Conservation (phyloP, 1,140 invertebrate genomes). For the Harpegnathos saltator region DNA sequence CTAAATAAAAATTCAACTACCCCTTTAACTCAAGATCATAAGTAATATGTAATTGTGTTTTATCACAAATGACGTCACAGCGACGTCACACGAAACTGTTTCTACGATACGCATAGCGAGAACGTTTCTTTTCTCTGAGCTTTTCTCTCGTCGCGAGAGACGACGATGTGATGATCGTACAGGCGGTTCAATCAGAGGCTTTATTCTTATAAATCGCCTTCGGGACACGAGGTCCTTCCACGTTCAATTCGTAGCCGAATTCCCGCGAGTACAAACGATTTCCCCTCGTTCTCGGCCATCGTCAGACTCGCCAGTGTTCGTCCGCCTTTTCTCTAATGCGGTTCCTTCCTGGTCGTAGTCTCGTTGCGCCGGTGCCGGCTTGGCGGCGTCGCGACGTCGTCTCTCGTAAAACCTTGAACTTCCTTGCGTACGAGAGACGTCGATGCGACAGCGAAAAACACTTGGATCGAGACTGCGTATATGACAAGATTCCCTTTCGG, state of each 20-base stretch:
- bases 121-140: background rate
- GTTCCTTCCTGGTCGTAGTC: background rate
- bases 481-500: constrained; percentile 17
- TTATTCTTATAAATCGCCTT: constrained; percentile 57
- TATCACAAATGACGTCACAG: background rate
- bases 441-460: constrained; percentile 30
- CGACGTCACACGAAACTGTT: background rate
- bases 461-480: background rate
- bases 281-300: constrained; percentile 42
- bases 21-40: background rate
- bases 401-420: constrained; percentile 64
- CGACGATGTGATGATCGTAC: constrained; percentile 26
- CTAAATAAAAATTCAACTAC: background rate
- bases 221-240: background rate
- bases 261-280: constrained; percentile 39
- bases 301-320: constrained; percentile 8
- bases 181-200: constrained; percentile 47
- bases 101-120: no score
- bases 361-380: background rate
- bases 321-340: constrained; percentile 20
- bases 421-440: constrained; percentile 9
- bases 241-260: constrained; percentile 45
- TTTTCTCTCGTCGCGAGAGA: background rate
- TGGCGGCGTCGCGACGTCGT: constrained; percentile 30
- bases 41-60: background rate